Evolutionary conservation across 2,797 vertebrate genomes (phyloP).

Genomic region (Melanotaenia parkinsoni): DNA sequence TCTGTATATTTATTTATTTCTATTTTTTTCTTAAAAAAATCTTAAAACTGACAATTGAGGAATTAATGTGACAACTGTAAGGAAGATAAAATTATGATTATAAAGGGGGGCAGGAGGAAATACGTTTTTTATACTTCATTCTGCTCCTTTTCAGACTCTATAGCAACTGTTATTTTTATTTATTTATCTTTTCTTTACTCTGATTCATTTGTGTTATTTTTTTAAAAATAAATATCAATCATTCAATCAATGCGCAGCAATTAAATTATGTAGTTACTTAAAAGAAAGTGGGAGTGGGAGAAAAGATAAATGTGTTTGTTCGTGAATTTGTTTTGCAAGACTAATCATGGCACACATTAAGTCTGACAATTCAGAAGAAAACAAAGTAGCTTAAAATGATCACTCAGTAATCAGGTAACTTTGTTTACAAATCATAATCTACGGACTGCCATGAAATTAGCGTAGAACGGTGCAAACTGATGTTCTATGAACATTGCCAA

Average conservation of each 20-base stretch:
- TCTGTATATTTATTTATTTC: no score
- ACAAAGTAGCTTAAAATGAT: neutral
- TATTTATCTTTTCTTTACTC: no score
- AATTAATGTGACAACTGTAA: no score
- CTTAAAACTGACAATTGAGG: no score
- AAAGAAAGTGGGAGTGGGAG: neutral
- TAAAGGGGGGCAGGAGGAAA: no score
- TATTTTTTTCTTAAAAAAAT: no score
- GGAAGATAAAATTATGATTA: no score
- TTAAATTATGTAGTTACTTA: neutral
- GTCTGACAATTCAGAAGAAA: neutral
- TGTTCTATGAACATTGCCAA: neutral
- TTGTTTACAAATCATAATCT: neutral
- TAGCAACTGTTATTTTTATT: no score
- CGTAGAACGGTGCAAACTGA: neutral
- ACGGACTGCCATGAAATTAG: neutral
- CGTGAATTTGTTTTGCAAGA: neutral
- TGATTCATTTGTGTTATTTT: no score
- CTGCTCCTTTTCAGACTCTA: no score
- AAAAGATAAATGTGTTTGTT: neutral
- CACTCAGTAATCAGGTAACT: neutral
- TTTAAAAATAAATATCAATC: no score
- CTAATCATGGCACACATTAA: neutral
- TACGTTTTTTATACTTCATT: no score
- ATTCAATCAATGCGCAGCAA: neutral